Evolutionary conservation across 2,797 vertebrate genomes (phyloP), one percentile per base, ranked within the genome.

Genomic region (Enteromius unitaeniatus): DNA sequence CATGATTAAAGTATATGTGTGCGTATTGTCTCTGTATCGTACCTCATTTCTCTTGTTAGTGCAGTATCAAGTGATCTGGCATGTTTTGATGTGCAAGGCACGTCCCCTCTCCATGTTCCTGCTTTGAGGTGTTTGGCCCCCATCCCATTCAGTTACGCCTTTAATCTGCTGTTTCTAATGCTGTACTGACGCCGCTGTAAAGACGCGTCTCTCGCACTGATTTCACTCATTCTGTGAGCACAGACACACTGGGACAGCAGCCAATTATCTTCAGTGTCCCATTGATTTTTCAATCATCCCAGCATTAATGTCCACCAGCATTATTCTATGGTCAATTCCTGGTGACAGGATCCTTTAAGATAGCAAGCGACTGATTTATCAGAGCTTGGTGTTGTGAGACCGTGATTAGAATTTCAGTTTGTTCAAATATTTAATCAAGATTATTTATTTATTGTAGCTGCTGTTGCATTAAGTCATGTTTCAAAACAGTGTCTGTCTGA

Each of bases 101-200:
- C 74, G 60, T 72, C 21, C 19, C 5, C 64, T 40, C 76, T n/a
- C 28, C 72, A 42, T 75, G 67, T 58, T 34, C 47, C 79, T 8
- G 13, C 68, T 23, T 23, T 21, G 69, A 51, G 65, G 37, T 34
- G 79, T 73, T 72, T 65, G 74, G 67, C 79, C 78, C 45, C 79
- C 72, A 34, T 69, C 19, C 65, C 45, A 19, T 83, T 58, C 68
- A 58, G 62, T 86, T 81, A 79, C 28, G 23, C 42, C 11, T 70
- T 72, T 87, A 81, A 87, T 79, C 73, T 77, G 78, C 31, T 45
- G 47, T 65, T 85, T 84, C 55, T 68, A 58, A 88, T 88, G 87
- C 84, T 10, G 74, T 64, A 14, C 51, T 34, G 37, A 85, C 10
- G 23, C 67, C 72, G 68, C 31, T 51, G 65, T 78, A 49, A 45